Evolutionary conservation across 2,888 invertebrate genomes (phyloP), one percentile per base, ranked within the genome.

Genomic region (Acanthosepion lycidas): DNA sequence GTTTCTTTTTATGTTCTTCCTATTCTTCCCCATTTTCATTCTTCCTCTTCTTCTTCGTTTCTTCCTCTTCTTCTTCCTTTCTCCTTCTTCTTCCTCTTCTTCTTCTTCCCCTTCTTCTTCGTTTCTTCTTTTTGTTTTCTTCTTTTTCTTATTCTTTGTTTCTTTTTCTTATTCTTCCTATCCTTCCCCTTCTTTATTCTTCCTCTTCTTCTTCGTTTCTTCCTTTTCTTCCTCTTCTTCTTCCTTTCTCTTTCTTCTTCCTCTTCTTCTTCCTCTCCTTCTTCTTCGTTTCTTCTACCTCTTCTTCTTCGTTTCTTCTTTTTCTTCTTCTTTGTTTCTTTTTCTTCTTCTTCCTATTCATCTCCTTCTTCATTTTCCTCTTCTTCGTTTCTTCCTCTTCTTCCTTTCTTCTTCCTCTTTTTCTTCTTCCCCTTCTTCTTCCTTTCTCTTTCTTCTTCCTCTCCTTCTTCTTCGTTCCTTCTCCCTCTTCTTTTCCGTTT

Each of bases 1-100:
- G 4, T 20, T 23, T 2, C 6, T 59, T 26, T 0, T 5, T 59
- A n/a, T n/a, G n/a, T n/a, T n/a, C 6, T 28, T 78, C n/a, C n/a
- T n/a, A n/a, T n/a, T n/a, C n/a, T n/a, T n/a, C n/a, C n/a, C n/a
- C n/a, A n/a, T n/a, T n/a, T n/a, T n/a, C n/a, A n/a, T 18, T 28
- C n/a, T n/a, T 12, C 3, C 1, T n/a, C n/a, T n/a, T 33, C 0
- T n/a, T 2, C 6, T 12, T 78, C 28, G n/a, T n/a, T 78, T 15
- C n/a, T 12, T n/a, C 4, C 9, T 64, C 18, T 12, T n/a, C 3
- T 1, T 78, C 12, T n/a, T 0, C 0, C n/a, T n/a, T 15, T n/a
- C 18, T n/a, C 8, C 18, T 28, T 64, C 9, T 26, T 64, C 9
- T 28, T 26, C 26, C 28, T 64, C 26, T 28, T 64, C 26, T 20